phyloP scores from a whole-genome alignment of 2,113 vertebrate genomes.

The Lutjanus erythropterus region DNA sequence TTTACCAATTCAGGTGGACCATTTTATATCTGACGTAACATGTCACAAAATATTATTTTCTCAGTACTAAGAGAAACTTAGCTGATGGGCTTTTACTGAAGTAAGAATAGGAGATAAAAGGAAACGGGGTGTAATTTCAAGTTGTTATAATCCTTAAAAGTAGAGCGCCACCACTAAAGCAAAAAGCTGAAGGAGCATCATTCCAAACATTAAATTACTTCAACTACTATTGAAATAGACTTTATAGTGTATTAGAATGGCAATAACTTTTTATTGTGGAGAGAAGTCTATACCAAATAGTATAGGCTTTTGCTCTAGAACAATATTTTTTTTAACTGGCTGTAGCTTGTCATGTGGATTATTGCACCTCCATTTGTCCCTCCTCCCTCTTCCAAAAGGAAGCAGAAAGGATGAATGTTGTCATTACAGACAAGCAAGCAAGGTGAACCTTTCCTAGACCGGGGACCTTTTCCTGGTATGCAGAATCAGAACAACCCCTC shows the following conservation, averaged over 20 bases:
- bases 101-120: too few relatives aligned
- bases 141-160: too few relatives aligned
- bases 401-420: slow-evolving; percentile 76
- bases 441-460: slow-evolving; percentile 89
- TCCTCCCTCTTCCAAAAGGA: slow-evolving; percentile 66
- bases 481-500: slow-evolving; percentile 82
- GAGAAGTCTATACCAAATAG: slow-evolving; percentile 1
- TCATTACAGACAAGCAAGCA: slow-evolving; percentile 86
- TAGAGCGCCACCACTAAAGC: too few relatives aligned
- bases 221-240: too few relatives aligned
- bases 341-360: slow-evolving; percentile 61
- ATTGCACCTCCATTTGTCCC: slow-evolving; percentile 76
- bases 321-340: slow-evolving; percentile 45
- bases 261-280: slow-evolving; percentile 49
- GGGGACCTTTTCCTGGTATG: slow-evolving; percentile 81
- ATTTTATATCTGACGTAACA: too few relatives aligned
- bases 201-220: too few relatives aligned
- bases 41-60: too few relatives aligned
- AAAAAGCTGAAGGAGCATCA: too few relatives aligned
- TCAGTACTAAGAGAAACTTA: too few relatives aligned
- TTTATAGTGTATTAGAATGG: slow-evolving; percentile 38
- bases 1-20: too few relatives aligned
- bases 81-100: too few relatives aligned
- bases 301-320: slow-evolving; percentile 15
- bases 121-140: too few relatives aligned